Percentiles rank a stretch among this genome's conserved stretches.
Conservation (phyloP, 2,113 vertebrate genomes). For the Pleuronectes platessa region DNA sequence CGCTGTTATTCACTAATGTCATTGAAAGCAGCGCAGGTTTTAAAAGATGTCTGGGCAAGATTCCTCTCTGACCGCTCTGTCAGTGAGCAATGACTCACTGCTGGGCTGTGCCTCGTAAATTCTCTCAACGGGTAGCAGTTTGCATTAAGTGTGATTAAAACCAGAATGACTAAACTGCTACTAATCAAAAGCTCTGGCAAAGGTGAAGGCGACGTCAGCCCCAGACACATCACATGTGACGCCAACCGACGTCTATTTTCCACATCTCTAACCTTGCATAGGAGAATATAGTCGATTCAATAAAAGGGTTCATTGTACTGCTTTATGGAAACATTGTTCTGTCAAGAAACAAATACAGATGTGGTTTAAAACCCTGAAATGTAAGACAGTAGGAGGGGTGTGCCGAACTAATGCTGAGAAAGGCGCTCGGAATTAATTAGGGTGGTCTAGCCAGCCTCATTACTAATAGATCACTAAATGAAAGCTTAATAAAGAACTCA, state of each 20-base stretch:
- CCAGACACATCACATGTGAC: conserved; percentile 37
- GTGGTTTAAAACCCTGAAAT: conserved; percentile 31
- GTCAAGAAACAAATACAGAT: conserved; percentile 19
- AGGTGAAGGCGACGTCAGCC: conserved; percentile 32
- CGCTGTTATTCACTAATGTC: neutral
- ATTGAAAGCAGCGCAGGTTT: neutral
- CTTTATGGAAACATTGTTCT: conserved; percentile 23
- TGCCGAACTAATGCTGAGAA: conserved; percentile 1
- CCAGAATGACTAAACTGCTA: conserved; percentile 45
- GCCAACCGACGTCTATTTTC: conserved; percentile 24
- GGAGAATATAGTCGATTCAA: neutral
- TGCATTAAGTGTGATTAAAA: conserved; percentile 39
- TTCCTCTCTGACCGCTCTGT: conserved; percentile 18
- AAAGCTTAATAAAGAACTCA: neutral
- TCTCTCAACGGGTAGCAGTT: conserved; percentile 43
- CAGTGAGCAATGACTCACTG: conserved; percentile 60
- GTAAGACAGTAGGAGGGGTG: neutral
- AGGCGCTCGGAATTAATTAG: neutral
- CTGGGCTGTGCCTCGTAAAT: conserved; percentile 56
- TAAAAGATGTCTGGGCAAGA: conserved; percentile 23
- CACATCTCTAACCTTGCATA: conserved; percentile 1
- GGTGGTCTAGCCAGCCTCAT: neutral
- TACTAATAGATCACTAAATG: neutral
- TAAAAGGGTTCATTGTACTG: conserved; percentile 45
- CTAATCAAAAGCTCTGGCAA: conserved; percentile 40